Evolutionary conservation across 64 coral and sea anemone genomes (phyloP).

Genomic region (Dendrophyllia cribrosa): DNA sequence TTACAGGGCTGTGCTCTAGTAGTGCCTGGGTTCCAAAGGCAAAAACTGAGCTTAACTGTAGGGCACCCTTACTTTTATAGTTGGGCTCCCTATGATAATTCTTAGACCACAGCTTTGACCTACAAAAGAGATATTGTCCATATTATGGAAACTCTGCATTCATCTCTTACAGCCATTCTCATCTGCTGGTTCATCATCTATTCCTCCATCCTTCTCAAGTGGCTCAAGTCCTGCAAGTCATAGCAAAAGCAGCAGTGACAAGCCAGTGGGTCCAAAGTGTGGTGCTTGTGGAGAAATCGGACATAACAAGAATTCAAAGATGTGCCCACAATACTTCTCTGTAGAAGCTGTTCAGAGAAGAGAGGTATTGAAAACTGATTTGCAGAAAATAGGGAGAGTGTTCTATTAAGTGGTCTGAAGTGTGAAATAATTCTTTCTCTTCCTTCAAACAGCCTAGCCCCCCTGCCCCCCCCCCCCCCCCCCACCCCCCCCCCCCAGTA

Average conservation of each 20-base stretch:
- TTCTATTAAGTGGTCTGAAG: too few relatives aligned
- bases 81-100: too few relatives aligned
- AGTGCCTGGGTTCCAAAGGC: too few relatives aligned
- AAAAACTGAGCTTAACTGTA: too few relatives aligned
- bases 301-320: slow-evolving; percentile 50
- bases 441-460: too few relatives aligned
- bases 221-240: background rate
- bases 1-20: too few relatives aligned
- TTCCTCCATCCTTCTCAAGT: background rate
- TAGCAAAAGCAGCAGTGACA: background rate
- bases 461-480: too few relatives aligned
- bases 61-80: too few relatives aligned
- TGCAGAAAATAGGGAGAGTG: background rate
- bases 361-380: slow-evolving; percentile 12
- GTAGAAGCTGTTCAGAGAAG: slow-evolving; percentile 47
- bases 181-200: background rate
- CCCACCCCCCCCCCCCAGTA: too few relatives aligned
- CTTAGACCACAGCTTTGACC: too few relatives aligned
- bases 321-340: slow-evolving; percentile 47
- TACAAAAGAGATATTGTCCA: too few relatives aligned
- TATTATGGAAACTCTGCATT: background rate
- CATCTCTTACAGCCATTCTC: background rate
- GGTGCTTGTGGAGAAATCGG: slow-evolving; percentile 51
- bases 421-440: too few relatives aligned
- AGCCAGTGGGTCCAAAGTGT: slow-evolving; percentile 53